Evolutionary conservation across 1,140 invertebrate species (phyloP).

Genomic region (Amphibalanus amphitrite): DNA sequence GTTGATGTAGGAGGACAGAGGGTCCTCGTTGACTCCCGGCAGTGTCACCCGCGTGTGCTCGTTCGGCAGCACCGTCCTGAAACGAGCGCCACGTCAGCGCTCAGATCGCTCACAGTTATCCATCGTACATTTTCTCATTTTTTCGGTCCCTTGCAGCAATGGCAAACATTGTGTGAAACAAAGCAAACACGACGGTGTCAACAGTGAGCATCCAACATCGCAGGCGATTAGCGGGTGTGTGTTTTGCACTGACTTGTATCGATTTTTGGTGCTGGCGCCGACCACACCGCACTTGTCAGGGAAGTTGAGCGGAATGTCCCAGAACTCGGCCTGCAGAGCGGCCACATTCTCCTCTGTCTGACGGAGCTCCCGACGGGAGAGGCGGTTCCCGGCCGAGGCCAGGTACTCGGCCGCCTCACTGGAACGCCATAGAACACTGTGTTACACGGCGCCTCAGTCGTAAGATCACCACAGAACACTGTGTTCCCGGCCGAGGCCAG

Average conservation of each 20-base stretch:
- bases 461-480: no score
- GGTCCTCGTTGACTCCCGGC: slow-evolving; percentile 32
- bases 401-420: slow-evolving; percentile 43
- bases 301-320: slow-evolving; percentile 78
- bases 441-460: no score
- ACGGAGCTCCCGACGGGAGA: slow-evolving; percentile 49
- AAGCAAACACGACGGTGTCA: no score
- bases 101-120: no score
- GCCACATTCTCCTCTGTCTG: slow-evolving; percentile 37
- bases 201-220: no score
- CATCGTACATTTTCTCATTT: no score
- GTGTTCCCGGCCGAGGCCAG: slow-evolving; percentile 40
- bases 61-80: slow-evolving; percentile 66
- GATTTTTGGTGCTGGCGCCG: slow-evolving; percentile 74
- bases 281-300: slow-evolving; percentile 70
- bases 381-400: slow-evolving; percentile 40
- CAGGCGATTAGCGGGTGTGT: no score
- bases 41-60: slow-evolving; percentile 49
- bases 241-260: slow-evolving; percentile 40
- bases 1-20: slow-evolving; percentile 52
- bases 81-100: neutral
- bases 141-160: no score
- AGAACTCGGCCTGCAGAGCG: slow-evolving; percentile 68
- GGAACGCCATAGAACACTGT: no score
- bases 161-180: no score